Conservation (phyloP, 1,140 invertebrate genomes). For the Brachionus koreanus region DNA sequence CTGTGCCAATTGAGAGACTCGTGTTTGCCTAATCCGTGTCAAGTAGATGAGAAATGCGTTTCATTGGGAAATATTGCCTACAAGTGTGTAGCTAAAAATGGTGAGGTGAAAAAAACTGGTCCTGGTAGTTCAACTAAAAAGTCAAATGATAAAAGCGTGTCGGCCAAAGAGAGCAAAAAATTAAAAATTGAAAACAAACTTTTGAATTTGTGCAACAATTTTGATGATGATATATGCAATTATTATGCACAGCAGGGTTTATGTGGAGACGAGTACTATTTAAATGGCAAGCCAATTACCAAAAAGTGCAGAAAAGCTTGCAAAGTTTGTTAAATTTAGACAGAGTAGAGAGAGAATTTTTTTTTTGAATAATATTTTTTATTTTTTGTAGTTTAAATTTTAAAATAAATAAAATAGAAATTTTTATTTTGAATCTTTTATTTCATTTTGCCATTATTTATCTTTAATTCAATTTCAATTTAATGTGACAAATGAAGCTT, state of each 20-base stretch:
- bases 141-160: neutral
- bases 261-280: slow-evolving; percentile 8
- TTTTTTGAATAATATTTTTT: no score
- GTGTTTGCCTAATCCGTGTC: slow-evolving; percentile 8
- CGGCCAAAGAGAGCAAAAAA: neutral
- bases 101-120: neutral
- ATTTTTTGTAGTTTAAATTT: no score
- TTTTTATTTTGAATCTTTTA: no score
- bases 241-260: slow-evolving; percentile 9
- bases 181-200: neutral
- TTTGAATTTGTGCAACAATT: neutral
- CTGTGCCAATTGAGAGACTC: slow-evolving; percentile 11
- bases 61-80: slow-evolving; percentile 12
- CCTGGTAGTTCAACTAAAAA: neutral
- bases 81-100: neutral
- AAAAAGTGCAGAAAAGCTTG: slow-evolving; percentile 12
- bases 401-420: no score
- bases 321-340: neutral
- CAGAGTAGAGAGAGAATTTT: no score
- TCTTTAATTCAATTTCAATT: no score
- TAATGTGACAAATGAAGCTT: no score
- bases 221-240: slow-evolving; percentile 20
- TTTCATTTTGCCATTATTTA: no score
- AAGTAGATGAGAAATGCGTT: neutral
- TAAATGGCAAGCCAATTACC: slow-evolving; percentile 29